Evolutionary conservation across 2,888 invertebrate species (phyloP).

Genomic region (Brachypalpus laphriformis): DNA sequence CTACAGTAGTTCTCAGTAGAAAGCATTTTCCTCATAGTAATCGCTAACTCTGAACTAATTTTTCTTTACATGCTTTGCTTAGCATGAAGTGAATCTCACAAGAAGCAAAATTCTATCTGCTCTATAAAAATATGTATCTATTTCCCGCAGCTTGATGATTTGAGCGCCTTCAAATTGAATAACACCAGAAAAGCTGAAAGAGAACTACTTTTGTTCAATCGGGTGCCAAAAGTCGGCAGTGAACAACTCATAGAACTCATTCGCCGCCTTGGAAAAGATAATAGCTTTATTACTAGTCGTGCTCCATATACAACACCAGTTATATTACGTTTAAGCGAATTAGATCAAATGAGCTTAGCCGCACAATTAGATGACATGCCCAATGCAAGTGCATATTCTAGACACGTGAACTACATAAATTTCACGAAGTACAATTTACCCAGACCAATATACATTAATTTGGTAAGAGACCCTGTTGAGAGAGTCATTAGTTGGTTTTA

Average conservation of each 20-base stretch:
- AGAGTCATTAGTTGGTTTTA: slow-evolving; percentile 95
- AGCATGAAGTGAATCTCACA: slow-evolving; percentile 12
- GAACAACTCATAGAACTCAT: slow-evolving; percentile 93
- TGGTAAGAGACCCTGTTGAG: slow-evolving; percentile 94
- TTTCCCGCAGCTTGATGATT: slow-evolving; percentile 74
- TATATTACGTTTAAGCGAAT: slow-evolving; percentile 57
- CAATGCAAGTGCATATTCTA: slow-evolving; percentile 90
- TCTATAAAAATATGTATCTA: not conserved
- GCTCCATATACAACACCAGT: slow-evolving; percentile 83
- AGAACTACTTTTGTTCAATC: slow-evolving; percentile 81
- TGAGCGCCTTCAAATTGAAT: slow-evolving; percentile 75
- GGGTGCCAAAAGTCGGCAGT: slow-evolving; percentile 94
- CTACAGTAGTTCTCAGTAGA: not conserved
- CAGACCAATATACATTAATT: slow-evolving; percentile 93
- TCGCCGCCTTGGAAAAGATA: slow-evolving; percentile 84
- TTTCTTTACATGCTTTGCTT: slow-evolving; percentile 19
- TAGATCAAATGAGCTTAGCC: slow-evolving; percentile 85
- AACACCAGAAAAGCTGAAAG: slow-evolving; percentile 76
- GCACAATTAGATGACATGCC: slow-evolving; percentile 89
- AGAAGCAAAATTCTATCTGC: slow-evolving; percentile 7
- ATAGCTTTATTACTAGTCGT: slow-evolving; percentile 83
- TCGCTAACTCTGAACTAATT: slow-evolving; percentile 3
- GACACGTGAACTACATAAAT: slow-evolving; percentile 94
- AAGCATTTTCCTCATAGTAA: not conserved
- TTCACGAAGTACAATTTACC: slow-evolving; percentile 90